Evolutionary conservation across 1,140 invertebrate species (phyloP), one percentile per base, ranked within the genome.

Genomic region (Zaprionus inermis): DNA sequence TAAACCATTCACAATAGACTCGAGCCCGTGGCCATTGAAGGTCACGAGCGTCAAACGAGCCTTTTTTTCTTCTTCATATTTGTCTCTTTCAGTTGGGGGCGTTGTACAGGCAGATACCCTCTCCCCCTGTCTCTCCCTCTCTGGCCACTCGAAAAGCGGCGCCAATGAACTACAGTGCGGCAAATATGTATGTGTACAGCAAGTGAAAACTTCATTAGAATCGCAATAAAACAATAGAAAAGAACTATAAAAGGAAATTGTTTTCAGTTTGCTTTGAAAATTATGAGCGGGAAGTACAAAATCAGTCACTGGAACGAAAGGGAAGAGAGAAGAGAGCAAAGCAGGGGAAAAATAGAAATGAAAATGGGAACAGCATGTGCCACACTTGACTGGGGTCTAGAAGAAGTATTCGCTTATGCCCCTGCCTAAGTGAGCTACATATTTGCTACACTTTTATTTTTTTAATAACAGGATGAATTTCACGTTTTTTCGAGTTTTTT

Each of bases 221-320:
- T 32, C 51, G 52, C n/a, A 60, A 9, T n/a, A 32, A 5, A 60
- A 9, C 24, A 32, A 5, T 16, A 52, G 32, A 30, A 52, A 11
- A 28, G 36, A 52, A 38, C 52, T 61, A 81, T 86, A 70, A 85
- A 82, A 70, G 78, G 81, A 86, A 85, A 86, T 85, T 81, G 71
- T 72, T 81, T 85, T 81, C 61, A 52, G 65, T 84, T 75, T 75
- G 24, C 20, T 2, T 56, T 14, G 30, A 64, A 71, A 71, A 67
- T 71, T 71, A 58, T 57, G 55, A 32, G 49, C 36, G 52, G 46
- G 41, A 24, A 55, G 28, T 55, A 59, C 60, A 54, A 63, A 56
- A 61, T 76, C 83, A 81, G 46, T 71, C 60, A 88, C 49, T 79
- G 82, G 82, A 86, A 86, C 82, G 79, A 78, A 73, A 30, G 36